A percentile compares a stretch with the other conserved stretches of the same genome.
phyloP scores from a whole-genome alignment of 1,140 invertebrate genomes.

The Physella acuta region DNA sequence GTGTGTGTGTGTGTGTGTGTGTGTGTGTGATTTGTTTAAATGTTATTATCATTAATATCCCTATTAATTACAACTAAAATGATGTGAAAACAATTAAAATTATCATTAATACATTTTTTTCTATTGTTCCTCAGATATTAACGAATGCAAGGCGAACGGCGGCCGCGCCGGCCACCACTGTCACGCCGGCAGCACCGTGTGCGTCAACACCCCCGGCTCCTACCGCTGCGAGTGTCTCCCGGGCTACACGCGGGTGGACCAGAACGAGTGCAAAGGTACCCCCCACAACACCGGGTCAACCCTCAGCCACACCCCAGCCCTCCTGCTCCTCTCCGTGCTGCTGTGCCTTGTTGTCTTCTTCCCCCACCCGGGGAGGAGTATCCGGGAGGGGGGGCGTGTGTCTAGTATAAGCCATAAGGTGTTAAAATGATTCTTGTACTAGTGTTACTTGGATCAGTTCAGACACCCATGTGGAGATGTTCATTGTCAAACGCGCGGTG shows the following conservation, averaged over 20 bases:
- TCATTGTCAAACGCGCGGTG: too few relatives aligned
- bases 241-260: conserved; percentile 44
- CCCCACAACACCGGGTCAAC: conserved; percentile 18
- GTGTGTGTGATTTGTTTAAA: too few relatives aligned
- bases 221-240: conserved; percentile 53
- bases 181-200: conserved; percentile 72
- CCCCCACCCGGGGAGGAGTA: too few relatives aligned
- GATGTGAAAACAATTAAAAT: too few relatives aligned
- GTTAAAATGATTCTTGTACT: neutral
- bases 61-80: too few relatives aligned
- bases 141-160: conserved; percentile 52
- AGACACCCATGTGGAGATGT: too few relatives aligned
- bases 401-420: neutral
- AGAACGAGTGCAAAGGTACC: conserved; percentile 48
- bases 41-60: too few relatives aligned
- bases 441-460: neutral
- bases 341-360: conserved; percentile 24
- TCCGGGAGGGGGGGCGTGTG: too few relatives aligned
- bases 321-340: conserved; percentile 7
- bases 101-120: neutral
- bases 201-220: conserved; percentile 56
- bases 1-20: too few relatives aligned
- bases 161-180: conserved; percentile 65
- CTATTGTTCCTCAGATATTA: conserved; percentile 45
- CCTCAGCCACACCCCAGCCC: conserved; percentile 7